Base-by-base conservation (phyloP, 2,888 invertebrate species). In the Aspidapion aeneum region DNA sequence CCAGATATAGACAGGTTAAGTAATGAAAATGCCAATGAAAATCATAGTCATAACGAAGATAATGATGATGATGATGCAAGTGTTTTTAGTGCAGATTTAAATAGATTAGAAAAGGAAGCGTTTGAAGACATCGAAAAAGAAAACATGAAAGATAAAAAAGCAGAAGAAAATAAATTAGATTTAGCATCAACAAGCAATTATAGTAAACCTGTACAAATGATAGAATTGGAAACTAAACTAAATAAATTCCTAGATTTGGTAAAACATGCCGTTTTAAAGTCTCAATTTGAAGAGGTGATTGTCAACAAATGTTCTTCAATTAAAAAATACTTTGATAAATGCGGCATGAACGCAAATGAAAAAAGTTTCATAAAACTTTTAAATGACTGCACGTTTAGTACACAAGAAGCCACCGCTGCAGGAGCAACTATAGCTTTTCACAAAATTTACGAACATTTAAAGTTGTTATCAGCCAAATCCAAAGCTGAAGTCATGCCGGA, bases 341-440 rank as follows among this genome's bases (percentile, higher is more conserved):
- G 69, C 62, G 63, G 66, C 18, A n/a, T 22, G 12, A 62, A 68
- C n/a, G 55, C 67, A 12, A 63, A 63, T 12, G 66, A 69, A 18
- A 65, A 64, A 0, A 16, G 1, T 19, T 72, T 74, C 22, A 49
- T 66, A 55, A 68, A 60, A 17, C 55, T 71, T 18, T 20, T 74
- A 57, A 49, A 63, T 12, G 61, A 66, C 18, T 64, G 57, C 63
- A 69, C 63, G 1, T 52, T 61, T 21, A 67, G 57, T 17, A 69
- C 71, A 1, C 55, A 61, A 57, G 66, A 65, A 55, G 35, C 63
- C 1, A 69, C 70, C 17, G 63, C 68, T 19, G 59, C 66, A 2
- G 61, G 62, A 20, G 71, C 72, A 2, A 71, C 73, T 19, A 61
- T 72, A 12, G 67, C 68, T 61, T 75, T 74, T 64, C 69, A 71